Base-by-base conservation (phyloP, 1,140 invertebrate species). In the Muscidifurax raptorellus region DNA sequence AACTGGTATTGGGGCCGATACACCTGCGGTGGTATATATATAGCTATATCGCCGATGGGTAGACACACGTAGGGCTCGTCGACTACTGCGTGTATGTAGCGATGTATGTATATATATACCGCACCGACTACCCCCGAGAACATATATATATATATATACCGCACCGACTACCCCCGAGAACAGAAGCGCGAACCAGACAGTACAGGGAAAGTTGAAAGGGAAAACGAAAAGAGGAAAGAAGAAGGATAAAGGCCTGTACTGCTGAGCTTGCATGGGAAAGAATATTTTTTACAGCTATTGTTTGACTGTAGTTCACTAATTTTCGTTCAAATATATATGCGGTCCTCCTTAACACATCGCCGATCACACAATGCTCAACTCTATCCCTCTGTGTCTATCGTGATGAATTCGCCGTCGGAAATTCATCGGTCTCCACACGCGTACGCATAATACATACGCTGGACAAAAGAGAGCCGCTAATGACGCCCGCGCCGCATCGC, bases 1-100 rank as follows among this genome's bases (percentile, higher is more conserved):
- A 90, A 89, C 91, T 92, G 91, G 91, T 90, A 92, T 91, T 89
- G 87, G 90, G 89, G 88, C 89, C 91, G 90, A 91, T 90, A 92
- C 91, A 87, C 72, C 10, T 10, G 25, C 77, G 13, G 30, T 47
- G 25, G 25, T 59, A 59, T n/a, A n/a, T n/a, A n/a, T n/a, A n/a
- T n/a, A n/a, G n/a, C n/a, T n/a, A n/a, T n/a, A 59, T 10, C 18
- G 27, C 66, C 1, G 13, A 27, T 47, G 13, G 18, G 84, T 88
- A 86, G 86, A 86, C 88, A 88, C 86, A 83, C 74, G 77, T 86
- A 75, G 81, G 47, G 18, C 52, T 84, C 75, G 66, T 69, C 80
- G 74, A 83, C 74, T 71, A 83, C 74, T 71, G 71, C 80, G 82
- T 86, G 47, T 85, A 71, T 71, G 69, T 32, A 64, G n/a, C n/a